Conservation (phyloP, 2,113 vertebrate genomes). For the Sarotherodon lohbergeri region DNA sequence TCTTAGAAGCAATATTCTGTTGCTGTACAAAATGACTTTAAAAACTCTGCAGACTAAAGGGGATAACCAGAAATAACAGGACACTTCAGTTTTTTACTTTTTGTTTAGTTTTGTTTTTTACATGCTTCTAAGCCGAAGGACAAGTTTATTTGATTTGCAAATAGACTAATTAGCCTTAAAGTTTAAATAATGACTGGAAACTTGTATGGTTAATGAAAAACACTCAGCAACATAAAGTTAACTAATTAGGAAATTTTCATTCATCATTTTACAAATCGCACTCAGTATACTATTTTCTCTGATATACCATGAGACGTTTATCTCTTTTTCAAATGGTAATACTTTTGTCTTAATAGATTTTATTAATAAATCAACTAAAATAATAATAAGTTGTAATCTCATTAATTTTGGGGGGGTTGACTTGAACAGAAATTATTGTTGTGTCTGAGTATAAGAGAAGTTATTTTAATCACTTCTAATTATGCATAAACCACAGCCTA, state of each 20-base stretch:
- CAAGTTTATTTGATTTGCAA: neutral
- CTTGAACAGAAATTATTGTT: neutral
- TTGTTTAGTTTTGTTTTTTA: neutral
- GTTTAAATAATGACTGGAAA: neutral
- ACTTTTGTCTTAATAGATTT: neutral
- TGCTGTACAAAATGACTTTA: neutral
- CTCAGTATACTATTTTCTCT: neutral
- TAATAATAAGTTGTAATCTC: neutral
- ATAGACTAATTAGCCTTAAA: neutral
- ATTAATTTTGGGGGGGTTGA: rapidly evolving
- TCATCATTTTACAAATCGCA: neutral
- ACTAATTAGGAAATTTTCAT: neutral
- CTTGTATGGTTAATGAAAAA: neutral
- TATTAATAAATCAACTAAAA: neutral
- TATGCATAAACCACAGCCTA: neutral
- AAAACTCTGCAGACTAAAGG: neutral
- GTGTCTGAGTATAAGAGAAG: neutral
- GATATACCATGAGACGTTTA: neutral
- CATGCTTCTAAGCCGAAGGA: rapidly evolving
- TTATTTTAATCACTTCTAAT: neutral
- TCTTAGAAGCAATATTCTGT: neutral
- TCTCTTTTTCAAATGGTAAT: neutral
- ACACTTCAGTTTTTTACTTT: rapidly evolving
- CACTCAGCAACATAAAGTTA: neutral
- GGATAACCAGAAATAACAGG: neutral